Percentiles rank a stretch among this genome's conserved stretches.
These are phyloP conservation scores for Pegoplata infirma DNA, from an alignment of 2,888 invertebrate genomes.

Conservation along the genomic window DNA sequence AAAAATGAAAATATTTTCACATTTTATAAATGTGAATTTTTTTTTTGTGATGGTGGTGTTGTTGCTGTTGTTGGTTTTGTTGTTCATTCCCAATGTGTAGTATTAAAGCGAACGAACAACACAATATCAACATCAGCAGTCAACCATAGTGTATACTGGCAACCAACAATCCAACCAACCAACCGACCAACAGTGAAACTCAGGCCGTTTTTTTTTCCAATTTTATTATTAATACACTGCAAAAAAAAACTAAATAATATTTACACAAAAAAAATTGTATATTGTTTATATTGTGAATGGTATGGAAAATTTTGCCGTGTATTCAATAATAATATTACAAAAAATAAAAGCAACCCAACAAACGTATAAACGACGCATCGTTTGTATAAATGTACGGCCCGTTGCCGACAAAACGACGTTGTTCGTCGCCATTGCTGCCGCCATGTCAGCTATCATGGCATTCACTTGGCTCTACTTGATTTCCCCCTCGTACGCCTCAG, in stretches of 20 bases:
- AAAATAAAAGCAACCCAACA: slow-evolving; percentile 51
- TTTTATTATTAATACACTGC: slow-evolving; percentile 21
- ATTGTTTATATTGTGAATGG: neutral
- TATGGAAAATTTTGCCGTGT: slow-evolving; percentile 13
- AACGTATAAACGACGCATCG: slow-evolving; percentile 45
- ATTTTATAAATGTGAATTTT: slow-evolving; percentile 43
- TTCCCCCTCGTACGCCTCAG: slow-evolving; percentile 36
- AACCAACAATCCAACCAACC: slow-evolving; percentile 37
- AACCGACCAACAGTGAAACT: slow-evolving; percentile 18
- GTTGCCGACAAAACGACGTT: slow-evolving; percentile 53
- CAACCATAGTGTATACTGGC: slow-evolving; percentile 37
- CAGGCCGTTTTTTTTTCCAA: slow-evolving; percentile 12
- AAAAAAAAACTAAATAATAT: slow-evolving; percentile 17
- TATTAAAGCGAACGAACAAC: slow-evolving; percentile 64
- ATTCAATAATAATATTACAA: no score
- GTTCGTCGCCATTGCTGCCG: slow-evolving; percentile 64
- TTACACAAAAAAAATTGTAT: neutral
- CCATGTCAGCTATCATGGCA: slow-evolving; percentile 66
- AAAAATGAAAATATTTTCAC: slow-evolving; percentile 48
- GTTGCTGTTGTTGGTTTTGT: slow-evolving; percentile 29
- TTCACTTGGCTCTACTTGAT: slow-evolving; percentile 64
- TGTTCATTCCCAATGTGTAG: slow-evolving; percentile 64
- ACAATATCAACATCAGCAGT: slow-evolving; percentile 57
- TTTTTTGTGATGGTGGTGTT: no score
- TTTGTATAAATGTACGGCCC: slow-evolving; percentile 23